Evolutionary conservation across 2,888 invertebrate genomes (phyloP).

Genomic region (Chymomyza procnemis): DNA sequence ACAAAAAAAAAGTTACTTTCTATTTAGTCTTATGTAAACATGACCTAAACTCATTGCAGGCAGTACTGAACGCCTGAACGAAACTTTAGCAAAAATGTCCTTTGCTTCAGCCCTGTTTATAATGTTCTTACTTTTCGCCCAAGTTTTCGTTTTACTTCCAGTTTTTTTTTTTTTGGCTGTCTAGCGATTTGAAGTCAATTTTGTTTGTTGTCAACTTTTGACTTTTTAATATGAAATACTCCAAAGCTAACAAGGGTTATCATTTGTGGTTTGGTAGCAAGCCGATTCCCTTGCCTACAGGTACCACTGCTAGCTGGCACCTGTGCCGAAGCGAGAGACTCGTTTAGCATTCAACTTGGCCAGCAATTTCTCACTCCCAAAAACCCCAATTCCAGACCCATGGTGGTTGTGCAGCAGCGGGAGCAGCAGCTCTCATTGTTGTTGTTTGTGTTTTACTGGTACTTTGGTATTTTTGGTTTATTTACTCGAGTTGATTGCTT

Average conservation of each 20-base stretch:
- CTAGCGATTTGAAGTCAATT: constrained; percentile 17
- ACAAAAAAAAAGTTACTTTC: too few relatives aligned
- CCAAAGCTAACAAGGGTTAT: constrained; percentile 40
- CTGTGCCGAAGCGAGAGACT: constrained; percentile 8
- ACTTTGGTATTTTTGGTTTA: constrained; percentile 68
- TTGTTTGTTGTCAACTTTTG: constrained; percentile 39
- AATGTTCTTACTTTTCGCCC: background rate
- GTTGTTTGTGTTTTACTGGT: constrained; percentile 45
- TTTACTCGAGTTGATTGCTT: constrained; percentile 71
- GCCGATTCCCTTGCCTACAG: background rate
- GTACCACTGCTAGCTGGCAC: background rate
- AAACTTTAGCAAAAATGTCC: background rate
- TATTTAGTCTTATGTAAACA: background rate
- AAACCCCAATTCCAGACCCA: background rate
- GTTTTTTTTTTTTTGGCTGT: background rate
- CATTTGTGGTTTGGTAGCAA: constrained; percentile 32
- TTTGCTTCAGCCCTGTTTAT: background rate
- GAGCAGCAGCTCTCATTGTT: constrained; percentile 1
- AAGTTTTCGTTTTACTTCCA: background rate
- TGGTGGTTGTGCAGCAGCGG: too few relatives aligned
- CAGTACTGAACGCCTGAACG: background rate
- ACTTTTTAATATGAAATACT: constrained; percentile 34
- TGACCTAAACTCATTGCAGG: background rate
- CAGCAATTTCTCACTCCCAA: constrained; percentile 31
- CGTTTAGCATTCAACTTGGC: constrained; percentile 53